Percentiles rank a stretch among this genome's conserved stretches.
Evolutionary conservation across 2,888 invertebrate genomes (phyloP).

Genomic region (Podotricha telesiphe): DNA sequence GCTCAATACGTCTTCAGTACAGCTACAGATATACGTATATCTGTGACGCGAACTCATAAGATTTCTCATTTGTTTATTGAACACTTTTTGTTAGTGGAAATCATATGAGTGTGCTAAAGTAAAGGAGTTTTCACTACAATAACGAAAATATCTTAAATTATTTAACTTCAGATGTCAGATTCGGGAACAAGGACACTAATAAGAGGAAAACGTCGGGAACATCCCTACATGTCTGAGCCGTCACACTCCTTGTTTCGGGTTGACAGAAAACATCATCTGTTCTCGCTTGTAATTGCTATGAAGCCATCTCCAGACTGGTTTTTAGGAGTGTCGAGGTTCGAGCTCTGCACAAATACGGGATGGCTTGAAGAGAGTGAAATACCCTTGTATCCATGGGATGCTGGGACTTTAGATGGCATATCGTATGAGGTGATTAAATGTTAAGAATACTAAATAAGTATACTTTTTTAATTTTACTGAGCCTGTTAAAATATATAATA

Average conservation of each 20-base stretch:
- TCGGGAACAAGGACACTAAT: slow-evolving; percentile 70
- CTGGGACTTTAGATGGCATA: slow-evolving; percentile 71
- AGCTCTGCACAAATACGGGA: slow-evolving; percentile 63
- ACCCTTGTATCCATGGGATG: slow-evolving; percentile 74
- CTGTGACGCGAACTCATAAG: no score
- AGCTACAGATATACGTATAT: no score
- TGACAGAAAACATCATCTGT: slow-evolving; percentile 69
- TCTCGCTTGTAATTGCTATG: slow-evolving; percentile 71
- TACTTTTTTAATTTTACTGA: no score
- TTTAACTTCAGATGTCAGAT: slow-evolving; percentile 59
- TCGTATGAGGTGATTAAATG: slow-evolving; percentile 65
- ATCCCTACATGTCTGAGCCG: slow-evolving; percentile 70
- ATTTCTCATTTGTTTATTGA: no score
- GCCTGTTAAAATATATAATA: neutral
- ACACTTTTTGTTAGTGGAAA: no score
- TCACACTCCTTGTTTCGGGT: slow-evolving; percentile 73
- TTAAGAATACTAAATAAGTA: no score
- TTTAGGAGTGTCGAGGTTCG: slow-evolving; percentile 68
- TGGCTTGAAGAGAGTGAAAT: slow-evolving; percentile 62
- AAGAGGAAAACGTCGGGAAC: slow-evolving; percentile 68
- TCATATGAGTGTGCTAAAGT: no score
- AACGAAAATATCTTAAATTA: neutral
- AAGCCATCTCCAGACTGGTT: slow-evolving; percentile 79
- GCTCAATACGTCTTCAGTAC: no score
- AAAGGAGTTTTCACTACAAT: no score